phyloP scores from a whole-genome alignment of 37 sponge, comb jelly and placozoan genomes.

The Axinella damicornis region DNA sequence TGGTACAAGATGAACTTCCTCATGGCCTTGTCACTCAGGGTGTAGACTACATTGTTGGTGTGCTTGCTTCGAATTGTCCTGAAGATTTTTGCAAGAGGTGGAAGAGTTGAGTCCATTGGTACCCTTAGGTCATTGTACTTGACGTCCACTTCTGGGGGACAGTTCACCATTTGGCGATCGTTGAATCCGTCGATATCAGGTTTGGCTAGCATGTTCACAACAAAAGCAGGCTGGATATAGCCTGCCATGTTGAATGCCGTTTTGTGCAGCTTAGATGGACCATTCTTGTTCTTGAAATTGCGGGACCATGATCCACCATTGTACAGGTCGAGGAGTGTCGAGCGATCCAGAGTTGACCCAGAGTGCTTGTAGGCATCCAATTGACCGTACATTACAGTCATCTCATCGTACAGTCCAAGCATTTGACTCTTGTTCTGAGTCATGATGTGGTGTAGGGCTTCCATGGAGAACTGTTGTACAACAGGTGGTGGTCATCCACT shows the following conservation, averaged over 20 bases:
- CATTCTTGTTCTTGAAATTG: not conserved
- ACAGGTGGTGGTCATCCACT: too few species aligned
- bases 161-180: constrained; percentile 4
- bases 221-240: constrained; percentile 17
- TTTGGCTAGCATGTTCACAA: not conserved
- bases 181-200: constrained; percentile 12
- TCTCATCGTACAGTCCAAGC: constrained; percentile 12
- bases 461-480: too few species aligned
- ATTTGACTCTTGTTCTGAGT: not conserved
- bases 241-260: constrained; percentile 34
- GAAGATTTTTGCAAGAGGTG: not conserved
- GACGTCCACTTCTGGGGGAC: constrained; percentile 8
- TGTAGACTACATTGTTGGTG: not conserved
- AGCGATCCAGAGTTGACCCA: not conserved
- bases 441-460: constrained; percentile 2
- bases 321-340: constrained; percentile 14
- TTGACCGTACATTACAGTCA: not conserved
- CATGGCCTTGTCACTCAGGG: not conserved
- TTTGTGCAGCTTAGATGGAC: not conserved
- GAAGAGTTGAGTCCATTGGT: not conserved
- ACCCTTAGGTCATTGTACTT: constrained; percentile 1
- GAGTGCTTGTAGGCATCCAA: constrained; percentile 11
- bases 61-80: not conserved
- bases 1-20: not conserved
- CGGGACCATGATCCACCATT: constrained; percentile 20